Conservation (phyloP, 2,113 vertebrate species). For the Labrus mixtus region DNA sequence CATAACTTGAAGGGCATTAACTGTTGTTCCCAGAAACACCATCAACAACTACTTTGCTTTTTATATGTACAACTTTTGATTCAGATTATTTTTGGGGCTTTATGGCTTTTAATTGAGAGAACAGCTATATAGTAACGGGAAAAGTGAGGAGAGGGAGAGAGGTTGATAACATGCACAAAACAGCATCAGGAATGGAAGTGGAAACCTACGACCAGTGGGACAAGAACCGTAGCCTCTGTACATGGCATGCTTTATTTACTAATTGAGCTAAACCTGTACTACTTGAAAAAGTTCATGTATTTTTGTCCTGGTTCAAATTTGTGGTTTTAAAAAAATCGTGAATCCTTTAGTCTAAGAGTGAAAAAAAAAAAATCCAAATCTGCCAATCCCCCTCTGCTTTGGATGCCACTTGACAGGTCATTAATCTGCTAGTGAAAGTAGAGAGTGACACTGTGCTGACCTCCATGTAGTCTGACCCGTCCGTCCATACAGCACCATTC, state of each 20-base stretch:
- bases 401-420: slow-evolving; percentile 1
- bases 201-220: no score
- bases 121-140: no score
- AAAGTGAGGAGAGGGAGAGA: neutral
- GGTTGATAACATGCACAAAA: no score
- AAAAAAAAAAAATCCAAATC: neutral
- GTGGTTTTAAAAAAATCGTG: neutral
- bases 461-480: neutral
- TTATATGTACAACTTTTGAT: neutral
- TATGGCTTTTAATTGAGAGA: no score
- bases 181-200: no score
- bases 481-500: neutral
- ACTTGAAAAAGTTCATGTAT: no score
- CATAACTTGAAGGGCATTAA: neutral
- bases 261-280: no score
- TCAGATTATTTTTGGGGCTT: no score
- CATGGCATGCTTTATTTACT: no score
- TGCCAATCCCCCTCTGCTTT: neutral
- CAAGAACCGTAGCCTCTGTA: no score
- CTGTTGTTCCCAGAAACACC: neutral
- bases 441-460: neutral
- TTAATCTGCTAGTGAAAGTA: slow-evolving; percentile 22
- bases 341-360: neutral
- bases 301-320: neutral
- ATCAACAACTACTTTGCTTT: no score